These are phyloP conservation scores for Phalacrocorax pelagicus DNA, from an alignment of 2,113 vertebrate species.

Conservation along the genomic window DNA sequence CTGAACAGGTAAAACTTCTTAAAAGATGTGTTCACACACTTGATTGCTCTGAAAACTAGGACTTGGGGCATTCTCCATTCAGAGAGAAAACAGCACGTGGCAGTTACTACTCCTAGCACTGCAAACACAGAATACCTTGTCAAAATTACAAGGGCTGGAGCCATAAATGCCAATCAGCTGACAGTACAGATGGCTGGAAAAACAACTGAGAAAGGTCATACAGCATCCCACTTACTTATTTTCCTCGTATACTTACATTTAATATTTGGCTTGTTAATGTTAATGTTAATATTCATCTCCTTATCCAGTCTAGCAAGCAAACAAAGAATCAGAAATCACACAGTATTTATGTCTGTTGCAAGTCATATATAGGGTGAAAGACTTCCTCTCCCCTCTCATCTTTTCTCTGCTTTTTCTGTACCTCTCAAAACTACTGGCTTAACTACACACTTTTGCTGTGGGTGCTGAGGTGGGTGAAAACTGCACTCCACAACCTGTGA, in stretches of 20 bases:
- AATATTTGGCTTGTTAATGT: background rate
- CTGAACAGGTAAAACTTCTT: background rate
- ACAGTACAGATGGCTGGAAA: background rate
- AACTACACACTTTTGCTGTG: background rate
- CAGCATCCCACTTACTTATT: background rate
- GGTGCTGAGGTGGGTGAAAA: background rate
- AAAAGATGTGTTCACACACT: background rate
- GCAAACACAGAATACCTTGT: background rate
- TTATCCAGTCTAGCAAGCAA: background rate
- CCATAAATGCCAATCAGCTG: background rate
- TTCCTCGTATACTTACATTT: background rate
- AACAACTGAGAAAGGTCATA: background rate
- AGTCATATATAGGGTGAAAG: background rate
- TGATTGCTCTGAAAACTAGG: background rate
- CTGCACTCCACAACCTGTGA: background rate
- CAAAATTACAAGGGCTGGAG: slow-evolving; percentile 22
- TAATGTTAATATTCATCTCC: background rate
- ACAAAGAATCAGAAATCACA: background rate
- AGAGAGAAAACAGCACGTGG: background rate
- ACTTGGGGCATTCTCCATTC: background rate
- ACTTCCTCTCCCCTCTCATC: background rate
- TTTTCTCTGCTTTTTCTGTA: background rate
- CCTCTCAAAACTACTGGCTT: background rate
- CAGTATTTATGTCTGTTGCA: background rate
- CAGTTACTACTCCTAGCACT: background rate